Percentiles rank a stretch among this genome's conserved stretches.
These are phyloP conservation scores for Cyprinodon diabolis DNA, from an alignment of 2,797 vertebrate genomes.

Conservation along the genomic window DNA sequence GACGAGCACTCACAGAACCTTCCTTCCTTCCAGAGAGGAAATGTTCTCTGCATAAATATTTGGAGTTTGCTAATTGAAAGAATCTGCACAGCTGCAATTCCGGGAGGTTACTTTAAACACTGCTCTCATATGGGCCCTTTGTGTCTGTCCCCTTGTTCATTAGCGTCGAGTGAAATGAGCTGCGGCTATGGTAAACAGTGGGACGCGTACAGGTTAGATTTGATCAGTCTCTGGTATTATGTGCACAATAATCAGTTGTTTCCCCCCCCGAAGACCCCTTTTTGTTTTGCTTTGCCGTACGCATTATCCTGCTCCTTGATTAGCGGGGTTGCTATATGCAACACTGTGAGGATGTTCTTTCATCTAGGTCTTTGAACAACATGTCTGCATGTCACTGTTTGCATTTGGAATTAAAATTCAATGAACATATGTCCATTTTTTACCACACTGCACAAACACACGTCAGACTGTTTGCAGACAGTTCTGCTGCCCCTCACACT, in stretches of 20 bases:
- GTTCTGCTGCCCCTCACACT: conserved; percentile 7
- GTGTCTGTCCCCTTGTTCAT: conserved; percentile 66
- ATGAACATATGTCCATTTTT: conserved; percentile 52
- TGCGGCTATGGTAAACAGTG: conserved; percentile 49
- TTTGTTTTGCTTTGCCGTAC: conserved; percentile 51
- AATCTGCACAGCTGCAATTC: conserved; percentile 71
- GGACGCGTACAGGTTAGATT: conserved; percentile 41
- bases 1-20: conserved; percentile 54
- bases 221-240: conserved; percentile 34
- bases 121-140: conserved; percentile 67
- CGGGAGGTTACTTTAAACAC: conserved; percentile 74
- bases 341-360: conserved; percentile 30
- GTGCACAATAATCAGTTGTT: conserved; percentile 20
- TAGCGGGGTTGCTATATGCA: conserved; percentile 39
- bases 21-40: conserved; percentile 75
- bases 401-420: conserved; percentile 64
- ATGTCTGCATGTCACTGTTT: conserved; percentile 74
- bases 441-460: conserved; percentile 13
- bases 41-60: conserved; percentile 83
- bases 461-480: conserved; percentile 12
- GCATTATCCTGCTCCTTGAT: conserved; percentile 35
- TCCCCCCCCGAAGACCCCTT: conserved; percentile 26
- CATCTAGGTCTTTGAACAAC: conserved; percentile 53
- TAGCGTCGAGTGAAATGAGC: conserved; percentile 66
- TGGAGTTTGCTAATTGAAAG: conserved; percentile 82